phyloP scores from a whole-genome alignment of 2,113 vertebrate genomes.

The Larimichthys crocea region DNA sequence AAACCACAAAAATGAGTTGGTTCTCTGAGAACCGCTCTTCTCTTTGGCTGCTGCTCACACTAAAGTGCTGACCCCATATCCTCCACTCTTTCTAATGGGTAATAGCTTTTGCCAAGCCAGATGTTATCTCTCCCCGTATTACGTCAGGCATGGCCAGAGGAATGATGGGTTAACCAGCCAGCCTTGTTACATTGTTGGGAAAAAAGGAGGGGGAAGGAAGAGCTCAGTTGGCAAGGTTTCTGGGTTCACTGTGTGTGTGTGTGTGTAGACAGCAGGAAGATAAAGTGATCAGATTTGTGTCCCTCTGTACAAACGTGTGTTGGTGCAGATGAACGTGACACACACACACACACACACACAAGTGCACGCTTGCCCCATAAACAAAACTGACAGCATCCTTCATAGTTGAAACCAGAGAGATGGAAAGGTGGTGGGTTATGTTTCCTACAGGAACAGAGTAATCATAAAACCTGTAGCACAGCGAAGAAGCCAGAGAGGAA shows the following conservation, averaged over 20 bases:
- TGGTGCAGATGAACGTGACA: background rate
- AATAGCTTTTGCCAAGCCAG: conserved; percentile 55
- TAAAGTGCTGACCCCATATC: conserved; percentile 47
- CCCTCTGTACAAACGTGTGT: background rate
- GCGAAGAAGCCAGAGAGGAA: conserved; percentile 49
- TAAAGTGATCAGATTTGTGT: conserved; percentile 1
- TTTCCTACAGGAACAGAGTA: conserved; percentile 42
- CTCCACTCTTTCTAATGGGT: conserved; percentile 39
- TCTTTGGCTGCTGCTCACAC: conserved; percentile 22
- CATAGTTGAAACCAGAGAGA: background rate
- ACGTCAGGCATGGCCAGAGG: conserved; percentile 50
- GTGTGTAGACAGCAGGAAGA: background rate
- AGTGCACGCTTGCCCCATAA: background rate
- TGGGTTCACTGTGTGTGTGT: conserved; percentile 9
- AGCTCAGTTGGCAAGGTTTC: conserved; percentile 39
- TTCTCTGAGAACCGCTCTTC: conserved; percentile 23
- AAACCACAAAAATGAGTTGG: background rate
- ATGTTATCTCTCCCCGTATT: conserved; percentile 64
- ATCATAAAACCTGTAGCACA: conserved; percentile 43
- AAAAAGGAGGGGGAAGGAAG: conserved; percentile 27
- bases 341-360: background rate
- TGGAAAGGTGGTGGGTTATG: conserved; percentile 29
- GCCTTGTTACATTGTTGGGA: conserved; percentile 39
- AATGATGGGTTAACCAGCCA: conserved; percentile 48
- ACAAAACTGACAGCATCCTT: conserved; percentile 1